Conservation (phyloP, 2,888 invertebrate species). For the Choristoneura rosaceana region DNA sequence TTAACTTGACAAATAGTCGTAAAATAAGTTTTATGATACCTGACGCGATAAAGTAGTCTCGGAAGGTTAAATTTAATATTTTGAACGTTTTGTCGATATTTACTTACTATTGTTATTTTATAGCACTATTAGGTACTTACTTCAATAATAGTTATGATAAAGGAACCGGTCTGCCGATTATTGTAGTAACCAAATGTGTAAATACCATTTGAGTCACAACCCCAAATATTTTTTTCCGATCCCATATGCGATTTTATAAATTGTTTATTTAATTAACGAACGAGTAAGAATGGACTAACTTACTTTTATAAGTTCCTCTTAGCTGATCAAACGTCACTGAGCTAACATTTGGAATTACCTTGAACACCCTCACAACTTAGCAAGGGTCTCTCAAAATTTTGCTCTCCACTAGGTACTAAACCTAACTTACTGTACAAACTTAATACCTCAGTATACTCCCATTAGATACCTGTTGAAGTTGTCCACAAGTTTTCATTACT, state of each 20-base stretch:
- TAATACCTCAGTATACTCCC: background rate
- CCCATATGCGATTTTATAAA: background rate
- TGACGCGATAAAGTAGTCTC: constrained; percentile 5
- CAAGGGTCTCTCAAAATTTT: background rate
- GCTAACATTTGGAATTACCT: background rate
- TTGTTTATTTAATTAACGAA: background rate
- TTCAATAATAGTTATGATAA: constrained; percentile 1
- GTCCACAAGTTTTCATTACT: constrained; percentile 10
- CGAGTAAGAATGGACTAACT: too few species aligned
- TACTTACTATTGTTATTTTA: background rate
- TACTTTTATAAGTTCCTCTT: background rate
- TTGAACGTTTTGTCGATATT: background rate
- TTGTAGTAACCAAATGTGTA: background rate
- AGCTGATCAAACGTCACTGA: background rate
- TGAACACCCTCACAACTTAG: constrained; percentile 2
- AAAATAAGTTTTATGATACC: constrained; percentile 6
- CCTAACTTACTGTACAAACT: background rate
- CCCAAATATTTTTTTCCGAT: background rate
- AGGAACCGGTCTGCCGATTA: background rate
- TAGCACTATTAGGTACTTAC: background rate
- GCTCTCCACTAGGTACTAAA: background rate
- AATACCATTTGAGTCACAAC: background rate
- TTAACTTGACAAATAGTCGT: background rate
- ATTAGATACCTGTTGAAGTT: background rate
- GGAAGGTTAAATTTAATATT: background rate